Evolutionary conservation across 2,888 invertebrate species (phyloP), one percentile per base, ranked within the genome.

Genomic region (Cryptus armator): DNA sequence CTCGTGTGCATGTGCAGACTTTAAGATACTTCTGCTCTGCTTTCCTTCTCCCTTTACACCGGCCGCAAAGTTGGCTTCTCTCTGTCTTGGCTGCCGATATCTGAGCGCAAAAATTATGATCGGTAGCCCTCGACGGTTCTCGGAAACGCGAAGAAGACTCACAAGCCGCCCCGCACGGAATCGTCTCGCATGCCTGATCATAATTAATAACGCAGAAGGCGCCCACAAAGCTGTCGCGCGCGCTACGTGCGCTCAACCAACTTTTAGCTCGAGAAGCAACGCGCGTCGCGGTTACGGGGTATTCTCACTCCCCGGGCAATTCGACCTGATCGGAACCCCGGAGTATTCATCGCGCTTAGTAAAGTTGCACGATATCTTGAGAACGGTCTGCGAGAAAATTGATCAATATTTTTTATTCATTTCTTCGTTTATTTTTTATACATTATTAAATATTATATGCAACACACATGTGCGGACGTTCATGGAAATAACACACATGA

Each of bases 101-200:
- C 75, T 59, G 78, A 80, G 83, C 78, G 70, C 79, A 77, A 74
- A 70, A 87, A 84, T 87, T 87, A 87, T 86, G 87, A 87, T 87
- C 86, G 85, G 87, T 87, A 87, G 87, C 85, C 71, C 71, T 48
- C 14, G 71, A 83, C 59, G 80, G 71, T 86, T 87, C 85, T 86
- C 71, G 86, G 86, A 87, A 87, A 87, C 81, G 72, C 80, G 81
- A 85, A 6, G 71, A 43, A 46, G 44, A 29, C 51, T 24, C 68
- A n/a, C 19, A n/a, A 24, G 24, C 24, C 29, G 48, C 29, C 68
- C 71, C 75, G 84, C 82, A 86, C 86, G 76, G 90, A 91, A 92
- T 91, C 91, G 92, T 92, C 91, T 93, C 91, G 93, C 93, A 93
- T 93, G 93, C 92, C 90, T 92, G 93, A 89, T 91, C 91, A 91